Evolutionary conservation across 2,888 invertebrate species (phyloP).

Genomic region (Pandemis corylana): DNA sequence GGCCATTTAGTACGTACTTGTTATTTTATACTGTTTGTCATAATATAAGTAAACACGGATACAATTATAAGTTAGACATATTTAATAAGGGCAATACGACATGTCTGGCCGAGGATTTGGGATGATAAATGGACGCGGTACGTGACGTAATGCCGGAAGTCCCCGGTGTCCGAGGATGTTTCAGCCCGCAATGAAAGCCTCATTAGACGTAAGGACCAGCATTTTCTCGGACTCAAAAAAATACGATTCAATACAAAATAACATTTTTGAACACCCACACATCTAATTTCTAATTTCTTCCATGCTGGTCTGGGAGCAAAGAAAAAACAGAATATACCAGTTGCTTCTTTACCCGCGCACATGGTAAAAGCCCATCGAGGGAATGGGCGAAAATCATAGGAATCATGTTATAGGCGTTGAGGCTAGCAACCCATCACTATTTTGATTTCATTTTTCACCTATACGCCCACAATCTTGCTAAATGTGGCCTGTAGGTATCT

Average conservation of each 20-base stretch:
- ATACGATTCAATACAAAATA: not conserved
- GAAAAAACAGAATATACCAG: no score
- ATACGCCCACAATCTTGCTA: no score
- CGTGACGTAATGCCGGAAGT: slow-evolving; percentile 62
- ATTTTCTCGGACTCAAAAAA: not conserved
- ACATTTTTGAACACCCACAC: no score
- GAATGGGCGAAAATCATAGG: no score
- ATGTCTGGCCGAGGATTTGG: slow-evolving; percentile 57
- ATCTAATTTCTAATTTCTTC: no score
- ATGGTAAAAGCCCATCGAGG: no score
- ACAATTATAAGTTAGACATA: slow-evolving; percentile 41
- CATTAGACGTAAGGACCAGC: slow-evolving; percentile 25
- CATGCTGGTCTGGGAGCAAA: no score
- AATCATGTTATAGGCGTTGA: no score
- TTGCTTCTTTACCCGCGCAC: no score
- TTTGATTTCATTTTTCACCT: no score
- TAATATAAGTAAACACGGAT: slow-evolving; percentile 9
- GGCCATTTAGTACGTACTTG: not conserved
- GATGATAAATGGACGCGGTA: slow-evolving; percentile 69
- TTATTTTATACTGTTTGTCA: not conserved
- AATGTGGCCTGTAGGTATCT: no score
- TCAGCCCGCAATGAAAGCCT: slow-evolving; percentile 25
- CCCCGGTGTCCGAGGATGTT: slow-evolving; percentile 50
- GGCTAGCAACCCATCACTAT: no score
- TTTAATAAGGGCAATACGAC: slow-evolving; percentile 60